Evolutionary conservation across 2,888 invertebrate species (phyloP).

Genomic region (Melieria crassipennis): DNA sequence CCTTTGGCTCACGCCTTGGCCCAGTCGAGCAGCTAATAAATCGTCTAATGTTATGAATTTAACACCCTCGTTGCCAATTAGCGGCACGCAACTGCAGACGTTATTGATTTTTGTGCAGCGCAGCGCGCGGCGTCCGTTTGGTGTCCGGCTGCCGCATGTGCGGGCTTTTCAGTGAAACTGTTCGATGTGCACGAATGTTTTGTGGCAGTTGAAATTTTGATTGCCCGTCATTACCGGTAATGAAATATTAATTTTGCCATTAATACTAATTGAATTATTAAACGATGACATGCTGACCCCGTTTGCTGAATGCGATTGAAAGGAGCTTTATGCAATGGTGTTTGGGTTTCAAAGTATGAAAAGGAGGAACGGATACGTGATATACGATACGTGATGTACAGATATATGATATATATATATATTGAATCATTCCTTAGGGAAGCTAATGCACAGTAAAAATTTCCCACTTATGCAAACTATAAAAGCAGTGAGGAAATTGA

Average conservation of each 20-base stretch:
- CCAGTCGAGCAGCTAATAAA: slow-evolving; percentile 4
- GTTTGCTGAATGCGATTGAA: background rate
- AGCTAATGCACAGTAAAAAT: too few species aligned
- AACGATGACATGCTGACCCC: background rate
- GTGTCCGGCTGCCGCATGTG: background rate
- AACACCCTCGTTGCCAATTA: slow-evolving; percentile 29
- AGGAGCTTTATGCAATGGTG: too few species aligned
- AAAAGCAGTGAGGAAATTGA: too few species aligned
- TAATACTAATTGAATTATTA: slow-evolving; percentile 29
- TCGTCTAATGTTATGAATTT: slow-evolving; percentile 28
- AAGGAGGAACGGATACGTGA: too few species aligned
- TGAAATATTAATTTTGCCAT: slow-evolving; percentile 30
- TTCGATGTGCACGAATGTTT: background rate
- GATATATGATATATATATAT: too few species aligned
- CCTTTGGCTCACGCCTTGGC: background rate
- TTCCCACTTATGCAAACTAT: too few species aligned
- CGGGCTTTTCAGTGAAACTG: background rate
- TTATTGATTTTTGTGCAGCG: slow-evolving; percentile 30
- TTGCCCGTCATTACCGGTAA: slow-evolving; percentile 14
- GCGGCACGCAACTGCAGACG: slow-evolving; percentile 24
- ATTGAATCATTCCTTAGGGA: too few species aligned
- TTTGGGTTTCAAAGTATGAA: too few species aligned
- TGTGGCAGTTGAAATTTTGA: background rate
- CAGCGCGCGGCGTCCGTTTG: background rate
- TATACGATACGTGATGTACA: too few species aligned